These are phyloP conservation scores for Pachypanchax playfairii DNA, from an alignment of 2,113 vertebrate genomes.

Conservation along the genomic window DNA sequence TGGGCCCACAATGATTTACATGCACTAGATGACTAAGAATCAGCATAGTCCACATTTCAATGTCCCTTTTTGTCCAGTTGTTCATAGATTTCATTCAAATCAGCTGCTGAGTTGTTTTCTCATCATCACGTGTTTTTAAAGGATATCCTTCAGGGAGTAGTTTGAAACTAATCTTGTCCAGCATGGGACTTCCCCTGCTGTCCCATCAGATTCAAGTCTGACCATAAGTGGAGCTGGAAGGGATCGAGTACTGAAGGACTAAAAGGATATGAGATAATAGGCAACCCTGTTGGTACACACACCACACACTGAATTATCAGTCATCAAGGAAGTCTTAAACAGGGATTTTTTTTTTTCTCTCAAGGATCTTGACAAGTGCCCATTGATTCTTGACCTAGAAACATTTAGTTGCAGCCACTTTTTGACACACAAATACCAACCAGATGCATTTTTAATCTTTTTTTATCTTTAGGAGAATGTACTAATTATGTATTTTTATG, in stretches of 20 bases:
- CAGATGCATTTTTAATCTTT: background rate
- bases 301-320: constrained; percentile 25
- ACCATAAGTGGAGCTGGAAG: constrained; percentile 35
- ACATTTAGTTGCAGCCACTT: constrained; percentile 17
- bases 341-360: background rate
- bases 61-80: background rate
- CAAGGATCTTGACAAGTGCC: background rate
- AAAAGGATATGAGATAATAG: constrained; percentile 14
- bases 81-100: background rate
- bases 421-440: no score
- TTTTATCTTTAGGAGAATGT: no score
- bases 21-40: background rate
- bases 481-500: constrained; percentile 50
- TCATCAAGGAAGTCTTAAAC: constrained; percentile 17
- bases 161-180: constrained; percentile 49
- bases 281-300: constrained; percentile 41
- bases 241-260: constrained; percentile 26
- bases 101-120: constrained; percentile 3
- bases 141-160: constrained; percentile 37
- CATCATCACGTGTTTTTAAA: constrained; percentile 23
- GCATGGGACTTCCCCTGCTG: constrained; percentile 56
- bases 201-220: constrained; percentile 52
- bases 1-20: no score
- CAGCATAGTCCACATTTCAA: background rate
- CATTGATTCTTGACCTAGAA: constrained; percentile 12